A percentile compares a stretch with the other conserved stretches of the same genome.
These are phyloP conservation scores for Hypolimnas misippus DNA, from an alignment of 2,888 invertebrate species.

Conservation along the genomic window DNA sequence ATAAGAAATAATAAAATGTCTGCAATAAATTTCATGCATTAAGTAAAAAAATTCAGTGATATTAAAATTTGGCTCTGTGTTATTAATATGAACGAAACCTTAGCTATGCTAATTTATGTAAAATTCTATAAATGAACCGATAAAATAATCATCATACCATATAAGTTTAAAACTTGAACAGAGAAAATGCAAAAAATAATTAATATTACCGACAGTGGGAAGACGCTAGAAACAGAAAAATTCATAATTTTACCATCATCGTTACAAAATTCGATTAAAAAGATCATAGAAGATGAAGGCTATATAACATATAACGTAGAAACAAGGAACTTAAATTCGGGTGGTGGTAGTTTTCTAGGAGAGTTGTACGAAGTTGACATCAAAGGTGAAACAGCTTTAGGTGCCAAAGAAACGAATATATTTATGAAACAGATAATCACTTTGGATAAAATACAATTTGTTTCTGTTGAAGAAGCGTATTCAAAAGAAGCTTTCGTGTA, in stretches of 20 bases:
- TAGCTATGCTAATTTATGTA: too few species aligned
- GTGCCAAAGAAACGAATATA: conserved; percentile 53
- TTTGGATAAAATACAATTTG: conserved; percentile 42
- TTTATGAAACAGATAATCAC: conserved; percentile 55
- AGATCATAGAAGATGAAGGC: conserved; percentile 45
- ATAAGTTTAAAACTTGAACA: too few species aligned
- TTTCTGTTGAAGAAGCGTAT: conserved; percentile 48
- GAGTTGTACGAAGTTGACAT: conserved; percentile 55
- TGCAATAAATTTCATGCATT: neutral
- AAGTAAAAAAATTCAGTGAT: too few species aligned
- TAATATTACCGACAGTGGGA: neutral
- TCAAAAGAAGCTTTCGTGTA: conserved; percentile 53
- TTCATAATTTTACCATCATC: neutral
- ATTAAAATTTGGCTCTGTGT: too few species aligned
- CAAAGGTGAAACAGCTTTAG: conserved; percentile 52
- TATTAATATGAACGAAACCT: too few species aligned
- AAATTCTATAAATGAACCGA: too few species aligned
- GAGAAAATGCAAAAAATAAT: conserved; percentile 17
- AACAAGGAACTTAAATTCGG: conserved; percentile 46
- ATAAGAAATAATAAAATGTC: conserved; percentile 10
- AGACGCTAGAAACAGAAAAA: neutral
- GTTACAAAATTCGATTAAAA: conserved; percentile 47
- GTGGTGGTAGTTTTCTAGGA: conserved; percentile 59
- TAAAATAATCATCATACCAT: too few species aligned
- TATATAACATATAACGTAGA: conserved; percentile 45